Base-by-base conservation (phyloP, 2,888 invertebrate genomes). In the Mythimna loreyi region DNA sequence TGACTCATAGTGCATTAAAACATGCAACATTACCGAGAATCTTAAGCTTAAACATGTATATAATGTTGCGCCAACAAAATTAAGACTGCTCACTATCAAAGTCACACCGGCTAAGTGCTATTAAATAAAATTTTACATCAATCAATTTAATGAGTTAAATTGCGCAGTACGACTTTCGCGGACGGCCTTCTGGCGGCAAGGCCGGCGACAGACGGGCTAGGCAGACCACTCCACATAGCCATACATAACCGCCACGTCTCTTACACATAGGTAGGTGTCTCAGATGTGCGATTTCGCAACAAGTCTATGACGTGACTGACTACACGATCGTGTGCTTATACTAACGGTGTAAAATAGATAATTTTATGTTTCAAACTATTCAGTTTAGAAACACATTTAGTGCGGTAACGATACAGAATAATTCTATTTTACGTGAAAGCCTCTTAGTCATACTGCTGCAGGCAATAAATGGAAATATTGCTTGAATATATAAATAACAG, bases 171-270 rank as follows among this genome's bases (percentile, higher is more conserved):
- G 84, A 88, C 90, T 91, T 88, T 90, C 88, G 87, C 86, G 84
- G 77, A 30, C 89, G 91, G 90, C 93, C 93, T 93, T 93, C 92
- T 86, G 81, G 36, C 43, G 62, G 82, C 93, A 94, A 94, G 94
- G 94, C 90, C 93, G 93, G 92, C 93, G 92, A 91, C 93, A 90
- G 82, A 87, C 89, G 85, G 93, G 89, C 94, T 92, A 76, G 80
- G 89, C 83, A 80, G 82, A 84, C 84, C 87, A 78, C 75, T 75
- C 63, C 64, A 82, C 75, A 64, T 74, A 77, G 71, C 69, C 55
- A 72, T 69, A 74, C 59, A 69, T 72, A 71, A 62, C 55, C 64
- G 71, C 52, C 73, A 73, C 52, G 78, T 66, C 50, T 67, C 59
- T 72, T 70, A 69, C 62, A 76, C 50, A 73, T 55, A 76, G 45